Evolutionary conservation across 2,888 invertebrate species (phyloP), one percentile per base, ranked within the genome.

Genomic region (Chymomyza fuscimana): DNA sequence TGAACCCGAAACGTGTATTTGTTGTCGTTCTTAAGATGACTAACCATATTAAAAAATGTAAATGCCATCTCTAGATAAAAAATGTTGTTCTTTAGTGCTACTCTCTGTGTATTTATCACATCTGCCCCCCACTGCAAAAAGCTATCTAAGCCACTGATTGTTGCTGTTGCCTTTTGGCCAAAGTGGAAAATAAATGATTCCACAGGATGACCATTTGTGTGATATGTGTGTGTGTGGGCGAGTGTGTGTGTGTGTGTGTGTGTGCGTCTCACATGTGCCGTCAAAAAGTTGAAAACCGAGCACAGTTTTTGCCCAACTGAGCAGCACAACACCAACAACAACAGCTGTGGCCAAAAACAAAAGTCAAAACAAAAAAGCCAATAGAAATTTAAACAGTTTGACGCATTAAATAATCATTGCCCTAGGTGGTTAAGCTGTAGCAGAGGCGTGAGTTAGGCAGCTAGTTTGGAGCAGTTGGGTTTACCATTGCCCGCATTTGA

Each of bases 321-420:
- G 70, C 72, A 66, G 59, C 40, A 58, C 63, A 75, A 65, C 52
- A 74, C 73, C 40, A 73, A 72, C 52, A 73, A 72, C 65, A 81
- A 66, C 85, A 81, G 72, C 79, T 86, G 84, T 78, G 88, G 74
- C 74, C 56, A 75, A 79, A 88, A 81, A 84, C 78, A 87, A 85
- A 88, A 85, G 87, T 80, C 82, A 77, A 76, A 76, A 72, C 56
- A 32, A 80, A 85, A 81, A 84, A 78, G 51, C 75, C 88, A 87
- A 84, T 88, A 87, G 85, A 82, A 87, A 88, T 87, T 87, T 80
- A 85, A 85, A 85, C 89, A 85, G 86, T 88, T 87, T 87, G 80
- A 82, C 85, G 79, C 80, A 85, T 85, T 85, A 88, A 88, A 85
- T 82, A 71, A 82, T 78, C 85, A 87, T 85, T 88, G 85, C 70